Evolutionary conservation across 2,888 invertebrate species (phyloP), one percentile per base, ranked within the genome.

Genomic region (Spatulosminthurus flaviceps): DNA sequence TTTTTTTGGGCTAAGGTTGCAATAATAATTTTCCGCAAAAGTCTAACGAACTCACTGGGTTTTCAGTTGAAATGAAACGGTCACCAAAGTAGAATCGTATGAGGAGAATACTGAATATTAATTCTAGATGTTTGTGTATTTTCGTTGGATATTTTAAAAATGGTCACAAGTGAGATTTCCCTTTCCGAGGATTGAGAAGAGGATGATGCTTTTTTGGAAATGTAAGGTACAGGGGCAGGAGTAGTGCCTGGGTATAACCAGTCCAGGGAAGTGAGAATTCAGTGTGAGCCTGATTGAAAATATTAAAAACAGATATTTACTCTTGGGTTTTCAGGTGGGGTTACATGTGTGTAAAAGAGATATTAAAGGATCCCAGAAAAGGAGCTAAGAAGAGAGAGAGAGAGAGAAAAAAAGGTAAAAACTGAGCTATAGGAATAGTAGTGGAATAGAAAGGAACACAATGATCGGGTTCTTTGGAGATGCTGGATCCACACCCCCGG

Each of bases 401-500:
- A 22, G 22, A 22, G 22, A 66, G n/a, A n/a, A 34, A 26, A 24
- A 41, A 71, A 71, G 22, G n/a, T 16, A 22, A 34, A 60, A 66
- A 22, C 7, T 5, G 22, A 66, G n/a, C n/a, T n/a, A 41, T 19
- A 51, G 41, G 22, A 5, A 71, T 19, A 41, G 22, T 11, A 75
- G 41, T 9, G 34, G 67, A 29, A 41, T 16, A 41, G 66, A 66
- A 64, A 78, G 75, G 61, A 34, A 78, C n/a, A n/a, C 51, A 72
- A 78, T 78, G 69, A 78, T 78, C 78, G 78, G 78, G 71, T 75
- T 71, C 77, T 77, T 77, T 73, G 79, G 74, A 21, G 51, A 72
- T 60, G 78, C 77, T 70, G 77, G 80, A 81, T 84, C 81, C 82
- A 84, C 84, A 82, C 82, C 82, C 81, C 83, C 81, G 82, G 84